phyloP scores from a whole-genome alignment of 2,797 vertebrate species.

The Cuniculus paca region DNA sequence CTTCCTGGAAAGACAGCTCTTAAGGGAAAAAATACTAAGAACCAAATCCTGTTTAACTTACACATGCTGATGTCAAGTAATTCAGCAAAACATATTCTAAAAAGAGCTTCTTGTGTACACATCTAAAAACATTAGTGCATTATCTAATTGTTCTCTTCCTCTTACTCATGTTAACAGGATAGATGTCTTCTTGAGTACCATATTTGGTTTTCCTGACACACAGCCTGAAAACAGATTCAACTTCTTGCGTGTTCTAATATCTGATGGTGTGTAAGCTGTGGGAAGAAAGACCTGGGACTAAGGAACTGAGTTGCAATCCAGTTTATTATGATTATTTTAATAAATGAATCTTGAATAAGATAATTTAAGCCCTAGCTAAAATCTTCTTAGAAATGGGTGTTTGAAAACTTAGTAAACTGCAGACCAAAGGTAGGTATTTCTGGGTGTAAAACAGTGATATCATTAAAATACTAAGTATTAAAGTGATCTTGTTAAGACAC shows the following conservation, averaged over 20 bases:
- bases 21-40: slow-evolving; percentile 87
- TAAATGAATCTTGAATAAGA: slow-evolving; percentile 32
- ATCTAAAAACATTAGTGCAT: slow-evolving; percentile 88
- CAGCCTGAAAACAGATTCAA: slow-evolving; percentile 68
- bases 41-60: slow-evolving; percentile 90
- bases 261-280: background rate
- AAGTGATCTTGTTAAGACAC: background rate
- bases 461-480: slow-evolving; percentile 15
- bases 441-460: background rate
- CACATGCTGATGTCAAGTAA: slow-evolving; percentile 88
- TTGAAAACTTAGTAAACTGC: slow-evolving; percentile 40
- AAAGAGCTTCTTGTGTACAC: slow-evolving; percentile 86
- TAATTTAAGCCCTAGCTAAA: slow-evolving; percentile 59
- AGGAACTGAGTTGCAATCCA: slow-evolving; percentile 53
- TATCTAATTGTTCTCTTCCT: slow-evolving; percentile 85
- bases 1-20: slow-evolving; percentile 88
- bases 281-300: background rate
- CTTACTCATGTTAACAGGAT: slow-evolving; percentile 69
- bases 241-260: slow-evolving; percentile 54
- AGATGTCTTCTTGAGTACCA: slow-evolving; percentile 74
- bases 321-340: background rate
- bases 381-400: background rate
- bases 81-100: slow-evolving; percentile 88
- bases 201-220: slow-evolving; percentile 77
- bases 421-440: background rate